Evolutionary conservation across 2,797 vertebrate genomes (phyloP).

Genomic region (Crenuchus spilurus): DNA sequence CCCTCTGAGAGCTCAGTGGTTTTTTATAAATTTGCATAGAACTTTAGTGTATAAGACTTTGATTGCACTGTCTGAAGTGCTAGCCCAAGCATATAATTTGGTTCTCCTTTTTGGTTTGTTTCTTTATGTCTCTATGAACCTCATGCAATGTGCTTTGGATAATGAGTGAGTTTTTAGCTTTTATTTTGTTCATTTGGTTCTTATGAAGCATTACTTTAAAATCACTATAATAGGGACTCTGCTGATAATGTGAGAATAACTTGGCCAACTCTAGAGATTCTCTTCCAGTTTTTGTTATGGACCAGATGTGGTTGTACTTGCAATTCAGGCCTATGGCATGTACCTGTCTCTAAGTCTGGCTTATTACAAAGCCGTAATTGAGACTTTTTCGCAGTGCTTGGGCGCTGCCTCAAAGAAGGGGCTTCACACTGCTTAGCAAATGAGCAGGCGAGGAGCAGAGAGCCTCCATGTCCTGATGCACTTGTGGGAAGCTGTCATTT

Average conservation of each 20-base stretch:
- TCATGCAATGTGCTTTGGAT: neutral
- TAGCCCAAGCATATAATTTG: conserved; percentile 26
- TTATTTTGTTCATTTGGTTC: conserved; percentile 27
- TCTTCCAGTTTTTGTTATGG: neutral
- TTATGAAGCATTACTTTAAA: neutral
- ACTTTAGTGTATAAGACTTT: conserved; percentile 17
- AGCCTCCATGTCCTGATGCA: conserved; percentile 50
- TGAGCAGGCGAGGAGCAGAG: conserved; percentile 51
- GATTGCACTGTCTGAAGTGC: conserved; percentile 23
- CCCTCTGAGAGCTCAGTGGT: conserved; percentile 20
- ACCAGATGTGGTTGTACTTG: conserved; percentile 4
- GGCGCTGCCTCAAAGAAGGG: conserved; percentile 40
- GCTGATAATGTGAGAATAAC: neutral
- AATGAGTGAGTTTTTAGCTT: conserved; percentile 3
- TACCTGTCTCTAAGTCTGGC: conserved; percentile 21
- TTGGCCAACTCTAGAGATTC: neutral
- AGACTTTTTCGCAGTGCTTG: conserved; percentile 45
- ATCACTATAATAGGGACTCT: neutral
- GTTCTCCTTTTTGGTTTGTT: neutral
- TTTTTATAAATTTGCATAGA: conserved; percentile 27
- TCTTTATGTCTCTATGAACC: conserved; percentile 22
- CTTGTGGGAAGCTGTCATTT: conserved; percentile 59
- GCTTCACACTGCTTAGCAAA: conserved; percentile 59
- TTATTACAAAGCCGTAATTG: conserved; percentile 54
- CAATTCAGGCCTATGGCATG: conserved; percentile 8